These are phyloP conservation scores for Macquaria australasica DNA, from an alignment of 2,113 vertebrate species.

Conservation along the genomic window DNA sequence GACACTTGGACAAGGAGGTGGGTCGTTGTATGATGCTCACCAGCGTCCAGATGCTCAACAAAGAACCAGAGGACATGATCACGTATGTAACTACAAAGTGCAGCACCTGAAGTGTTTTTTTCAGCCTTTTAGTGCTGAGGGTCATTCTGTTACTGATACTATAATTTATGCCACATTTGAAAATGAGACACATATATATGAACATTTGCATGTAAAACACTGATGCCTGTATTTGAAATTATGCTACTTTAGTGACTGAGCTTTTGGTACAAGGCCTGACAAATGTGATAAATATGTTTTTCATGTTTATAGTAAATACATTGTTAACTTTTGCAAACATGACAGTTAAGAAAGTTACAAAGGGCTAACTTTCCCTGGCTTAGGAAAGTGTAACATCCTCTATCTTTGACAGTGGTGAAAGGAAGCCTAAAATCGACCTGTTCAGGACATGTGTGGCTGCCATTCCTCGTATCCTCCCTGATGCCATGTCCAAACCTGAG, in stretches of 20 bases:
- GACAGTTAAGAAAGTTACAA: background rate
- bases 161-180: background rate
- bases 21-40: conserved; percentile 99
- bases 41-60: conserved; percentile 98
- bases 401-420: conserved; percentile 89
- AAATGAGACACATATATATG: background rate
- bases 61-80: conserved; percentile 99
- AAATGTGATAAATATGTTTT: background rate
- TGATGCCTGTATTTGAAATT: background rate
- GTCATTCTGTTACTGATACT: background rate
- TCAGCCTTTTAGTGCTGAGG: background rate
- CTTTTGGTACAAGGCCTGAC: background rate
- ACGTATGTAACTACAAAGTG: conserved; percentile 88
- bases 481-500: conserved; percentile 98
- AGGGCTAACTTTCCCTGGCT: background rate
- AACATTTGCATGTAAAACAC: background rate
- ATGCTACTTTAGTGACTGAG: background rate
- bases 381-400: background rate
- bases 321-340: conserved; percentile 6
- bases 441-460: conserved; percentile 98
- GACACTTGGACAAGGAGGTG: conserved; percentile 98
- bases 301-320: background rate
- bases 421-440: conserved; percentile 98
- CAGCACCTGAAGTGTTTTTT: background rate
- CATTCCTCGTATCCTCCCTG: conserved; percentile 96